These are phyloP conservation scores for Ganaspis brasiliensis DNA, from an alignment of 2,888 invertebrate species.

Conservation along the genomic window DNA sequence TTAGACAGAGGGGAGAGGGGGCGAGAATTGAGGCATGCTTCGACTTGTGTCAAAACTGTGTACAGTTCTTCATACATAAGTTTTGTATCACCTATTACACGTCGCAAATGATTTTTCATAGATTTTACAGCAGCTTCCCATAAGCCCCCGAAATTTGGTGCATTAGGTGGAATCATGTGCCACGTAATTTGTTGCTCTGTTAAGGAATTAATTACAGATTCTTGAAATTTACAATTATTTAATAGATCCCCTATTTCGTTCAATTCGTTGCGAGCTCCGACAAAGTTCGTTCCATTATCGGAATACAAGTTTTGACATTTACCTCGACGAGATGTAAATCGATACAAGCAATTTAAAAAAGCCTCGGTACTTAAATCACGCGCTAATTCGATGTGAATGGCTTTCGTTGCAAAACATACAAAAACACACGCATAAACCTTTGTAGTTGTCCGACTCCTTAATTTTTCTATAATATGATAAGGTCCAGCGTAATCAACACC, in stretches of 20 bases:
- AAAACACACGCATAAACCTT: conserved; percentile 57
- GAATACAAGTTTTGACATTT: conserved; percentile 62
- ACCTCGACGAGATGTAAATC: conserved; percentile 72
- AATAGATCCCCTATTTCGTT: conserved; percentile 47
- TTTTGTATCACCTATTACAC: conserved; percentile 55
- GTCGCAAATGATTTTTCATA: conserved; percentile 64
- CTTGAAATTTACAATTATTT: conserved; percentile 17
- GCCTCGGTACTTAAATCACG: conserved; percentile 65
- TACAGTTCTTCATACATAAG: conserved; percentile 69
- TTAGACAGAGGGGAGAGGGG: conserved; percentile 65
- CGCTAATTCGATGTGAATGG: conserved; percentile 70
- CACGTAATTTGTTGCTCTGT: conserved; percentile 32
- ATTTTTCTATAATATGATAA: background rate
- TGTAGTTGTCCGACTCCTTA: background rate
- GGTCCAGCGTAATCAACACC: conserved; percentile 47
- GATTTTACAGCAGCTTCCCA: conserved; percentile 51
- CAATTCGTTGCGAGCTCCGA: conserved; percentile 66
- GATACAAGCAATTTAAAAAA: conserved; percentile 68
- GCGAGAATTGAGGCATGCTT: conserved; percentile 68
- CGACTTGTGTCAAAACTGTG: conserved; percentile 65
- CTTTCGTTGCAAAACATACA: conserved; percentile 69
- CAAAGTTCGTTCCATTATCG: conserved; percentile 72
- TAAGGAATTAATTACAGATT: conserved; percentile 47
- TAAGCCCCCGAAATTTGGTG: conserved; percentile 44
- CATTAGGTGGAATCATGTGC: conserved; percentile 46